Evolutionary conservation across 2,113 vertebrate genomes (phyloP), one percentile per base, ranked within the genome.

Genomic region (Gadus chalcogrammus): DNA sequence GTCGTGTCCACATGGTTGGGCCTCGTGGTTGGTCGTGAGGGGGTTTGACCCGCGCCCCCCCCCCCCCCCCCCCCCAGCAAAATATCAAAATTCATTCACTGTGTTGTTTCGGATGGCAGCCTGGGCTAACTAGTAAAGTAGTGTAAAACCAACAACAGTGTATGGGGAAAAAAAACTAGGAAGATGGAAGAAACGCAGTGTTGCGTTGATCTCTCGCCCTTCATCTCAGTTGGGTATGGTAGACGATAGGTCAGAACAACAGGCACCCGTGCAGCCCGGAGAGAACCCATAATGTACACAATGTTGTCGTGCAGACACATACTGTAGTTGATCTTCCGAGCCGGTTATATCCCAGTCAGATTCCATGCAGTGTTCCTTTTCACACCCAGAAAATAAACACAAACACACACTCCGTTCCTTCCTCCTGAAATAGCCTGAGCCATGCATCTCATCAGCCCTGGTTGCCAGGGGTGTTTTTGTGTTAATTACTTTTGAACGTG

Each of bases 361-460:
- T 55, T 42, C 71, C 67, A 73, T 15, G 53, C 63, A 70, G 61
- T 63, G 64, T 68, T 22, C 22, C 38, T 71, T 74, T 82, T 79
- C 70, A 83, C 83, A 70, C 79, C n/a, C 70, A 82, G 72, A 74
- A 81, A 82, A 76, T 70, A 72, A 68, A 66, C 67, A 60, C 17
- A 67, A 70, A 22, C 18, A 15, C 11, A 24, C 65, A 18, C 73
- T 77, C 73, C 75, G 55, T 65, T 72, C 68, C 71, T 69, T 66
- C 71, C 56, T 76, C 83, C 76, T 31, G 69, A 81, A 88, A 87
- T 90, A 88, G 82, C 75, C 64, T 77, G 6, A 42, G 38, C 38
- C 61, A 16, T 56, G 60, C 68, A 80, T 80, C 27, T 75, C 83
- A 72, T 0, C 52, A 81, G 71, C 81, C 65, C n/a, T 73, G 67